Base-by-base conservation (phyloP, 2,113 vertebrate genomes). In the Pedionomus torquatus region DNA sequence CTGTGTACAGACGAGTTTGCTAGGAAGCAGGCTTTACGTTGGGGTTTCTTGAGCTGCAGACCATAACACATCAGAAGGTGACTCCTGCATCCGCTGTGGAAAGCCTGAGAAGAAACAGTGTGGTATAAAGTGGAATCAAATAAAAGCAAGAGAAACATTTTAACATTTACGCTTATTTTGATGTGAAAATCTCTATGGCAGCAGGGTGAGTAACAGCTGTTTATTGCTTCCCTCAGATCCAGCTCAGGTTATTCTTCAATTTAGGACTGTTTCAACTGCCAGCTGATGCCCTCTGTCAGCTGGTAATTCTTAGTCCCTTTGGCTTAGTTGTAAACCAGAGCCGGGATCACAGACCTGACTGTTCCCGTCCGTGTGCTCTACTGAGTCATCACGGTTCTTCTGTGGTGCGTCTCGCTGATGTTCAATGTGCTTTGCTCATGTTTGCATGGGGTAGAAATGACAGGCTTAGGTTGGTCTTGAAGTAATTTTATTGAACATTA, bases 321-420 rank as follows among this genome's bases (percentile, higher is more conserved):
- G 17, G 33, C 15, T 87, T 41, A 31, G 55, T 10, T 81, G 20
- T 68, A 41, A 81, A 31, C 8, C 13, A 46, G 55, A 30, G 1
- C 51, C 54, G 49, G 17, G 39, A 4, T 30, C 41, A 21, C 68
- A 74, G 85, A 28, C 41, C 39, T 69, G 74, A 8, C 64, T 3
- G 3, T 83, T 58, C 54, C 60, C 39, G 23, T 55, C 57, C 5
- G 0, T 28, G 24, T 0, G 4, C 61, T 70, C 37, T 76, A 26
- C 43, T 48, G 11, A 92, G 35, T 21, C 41, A 31, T 64, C 61
- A 1, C 2, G 2, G 35, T 25, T 68, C 5, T 54, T 49, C 90
- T 49, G 17, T 14, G 51, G 28, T 26, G 7, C 70, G 2, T 52
- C 48, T 69, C 7, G 1, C 11, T 0, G 0, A 23, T 1, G 4